Evolutionary conservation across 1,140 invertebrate species (phyloP).

Genomic region (Riptortus pedestris): DNA sequence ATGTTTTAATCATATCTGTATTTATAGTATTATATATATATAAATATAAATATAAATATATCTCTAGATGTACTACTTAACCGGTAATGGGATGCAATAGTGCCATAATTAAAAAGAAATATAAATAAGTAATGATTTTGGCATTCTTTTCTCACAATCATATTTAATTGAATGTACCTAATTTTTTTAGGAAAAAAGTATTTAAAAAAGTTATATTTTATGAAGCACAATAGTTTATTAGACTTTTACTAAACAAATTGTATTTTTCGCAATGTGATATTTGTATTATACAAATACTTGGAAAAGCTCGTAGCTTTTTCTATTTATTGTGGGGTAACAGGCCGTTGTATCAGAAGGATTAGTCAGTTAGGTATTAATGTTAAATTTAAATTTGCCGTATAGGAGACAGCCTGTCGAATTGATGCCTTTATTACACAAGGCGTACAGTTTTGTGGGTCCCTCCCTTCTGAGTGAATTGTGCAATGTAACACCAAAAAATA

Average conservation of each 20-base stretch:
- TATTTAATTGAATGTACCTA: slow-evolving; percentile 16
- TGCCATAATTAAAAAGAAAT: slow-evolving; percentile 7
- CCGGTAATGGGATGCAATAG: background rate
- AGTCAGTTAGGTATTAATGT: background rate
- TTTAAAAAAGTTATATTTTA: slow-evolving; percentile 26
- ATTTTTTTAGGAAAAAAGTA: slow-evolving; percentile 5
- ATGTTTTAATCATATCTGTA: slow-evolving; percentile 17
- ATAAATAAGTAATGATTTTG: slow-evolving; percentile 18
- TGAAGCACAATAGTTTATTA: slow-evolving; percentile 24
- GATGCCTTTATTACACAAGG: background rate
- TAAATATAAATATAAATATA: slow-evolving; percentile 9
- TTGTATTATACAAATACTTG: slow-evolving; percentile 24
- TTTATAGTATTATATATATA: slow-evolving; percentile 15
- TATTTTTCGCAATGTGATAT: slow-evolving; percentile 27
- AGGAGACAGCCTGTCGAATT: background rate
- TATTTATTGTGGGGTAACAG: slow-evolving; percentile 17
- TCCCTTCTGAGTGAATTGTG: slow-evolving; percentile 1
- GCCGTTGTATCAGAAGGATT: slow-evolving; percentile 11
- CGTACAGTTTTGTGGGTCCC: slow-evolving; percentile 13
- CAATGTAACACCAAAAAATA: slow-evolving; percentile 11
- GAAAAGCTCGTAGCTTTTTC: slow-evolving; percentile 21
- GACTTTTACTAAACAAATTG: slow-evolving; percentile 18
- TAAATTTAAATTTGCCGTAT: slow-evolving; percentile 8
- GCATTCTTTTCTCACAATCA: slow-evolving; percentile 8
- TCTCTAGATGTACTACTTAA: slow-evolving; percentile 2